These are phyloP conservation scores for Rosalia funebris DNA, from an alignment of 2,888 invertebrate genomes.

Conservation along the genomic window DNA sequence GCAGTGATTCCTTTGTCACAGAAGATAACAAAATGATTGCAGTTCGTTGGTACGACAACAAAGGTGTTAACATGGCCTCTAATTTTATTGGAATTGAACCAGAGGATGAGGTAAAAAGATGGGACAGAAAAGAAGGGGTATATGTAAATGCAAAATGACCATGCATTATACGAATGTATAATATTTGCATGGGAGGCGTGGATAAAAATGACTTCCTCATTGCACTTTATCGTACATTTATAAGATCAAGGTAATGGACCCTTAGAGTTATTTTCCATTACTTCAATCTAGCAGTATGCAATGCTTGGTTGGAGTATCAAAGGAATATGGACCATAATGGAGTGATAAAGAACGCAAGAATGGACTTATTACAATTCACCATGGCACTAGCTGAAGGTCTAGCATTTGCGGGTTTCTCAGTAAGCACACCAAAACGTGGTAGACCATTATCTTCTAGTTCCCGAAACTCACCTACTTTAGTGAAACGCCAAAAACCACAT, in stretches of 20 bases:
- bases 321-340: neutral
- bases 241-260: constrained; percentile 3
- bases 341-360: neutral
- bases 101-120: constrained; percentile 7
- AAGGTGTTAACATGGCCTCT: constrained; percentile 12
- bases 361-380: constrained; percentile 4
- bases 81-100: constrained; percentile 14
- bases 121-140: neutral
- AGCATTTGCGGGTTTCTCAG: neutral
- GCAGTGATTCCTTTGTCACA: constrained; percentile 4
- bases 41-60: constrained; percentile 14
- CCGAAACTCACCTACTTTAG: neutral
- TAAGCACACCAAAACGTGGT: too few species aligned
- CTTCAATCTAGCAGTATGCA: constrained; percentile 5
- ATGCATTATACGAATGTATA: constrained; percentile 6
- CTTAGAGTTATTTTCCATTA: constrained; percentile 3
- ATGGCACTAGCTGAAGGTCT: constrained; percentile 6
- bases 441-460: too few species aligned
- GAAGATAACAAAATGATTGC: constrained; percentile 13
- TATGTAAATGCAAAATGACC: constrained; percentile 3
- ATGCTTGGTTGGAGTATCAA: constrained; percentile 3
- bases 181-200: constrained; percentile 7
- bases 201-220: constrained; percentile 3
- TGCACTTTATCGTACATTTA: neutral
- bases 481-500: constrained; percentile 4